Percentiles rank a stretch among this genome's conserved stretches.
Evolutionary conservation across 2,888 invertebrate species (phyloP).

Genomic region (Spilarctia lutea): DNA sequence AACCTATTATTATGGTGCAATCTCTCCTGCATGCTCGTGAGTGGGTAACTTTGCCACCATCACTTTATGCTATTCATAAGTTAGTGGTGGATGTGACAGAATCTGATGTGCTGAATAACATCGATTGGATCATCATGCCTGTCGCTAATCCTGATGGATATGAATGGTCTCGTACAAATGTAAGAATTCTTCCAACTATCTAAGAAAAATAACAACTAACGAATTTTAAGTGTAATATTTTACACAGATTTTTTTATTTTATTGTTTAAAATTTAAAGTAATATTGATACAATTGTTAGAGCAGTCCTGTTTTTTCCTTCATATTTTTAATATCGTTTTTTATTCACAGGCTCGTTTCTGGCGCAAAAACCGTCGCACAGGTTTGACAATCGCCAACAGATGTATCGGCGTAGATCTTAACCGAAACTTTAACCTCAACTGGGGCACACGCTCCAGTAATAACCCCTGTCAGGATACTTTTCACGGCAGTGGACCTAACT

Average conservation of each 20-base stretch:
- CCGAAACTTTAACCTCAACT: constrained; percentile 90
- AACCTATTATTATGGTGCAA: constrained; percentile 87
- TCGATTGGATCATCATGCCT: constrained; percentile 90
- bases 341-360: constrained; percentile 84
- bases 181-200: constrained; percentile 54
- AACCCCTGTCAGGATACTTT: constrained; percentile 87
- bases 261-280: too few relatives aligned
- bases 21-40: constrained; percentile 89
- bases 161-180: constrained; percentile 83
- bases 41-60: constrained; percentile 89
- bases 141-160: constrained; percentile 91
- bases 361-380: constrained; percentile 88
- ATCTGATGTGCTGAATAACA: constrained; percentile 80
- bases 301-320: too few relatives aligned
- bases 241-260: too few relatives aligned
- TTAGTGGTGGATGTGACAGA: constrained; percentile 86
- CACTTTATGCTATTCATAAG: constrained; percentile 88
- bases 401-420: constrained; percentile 92
- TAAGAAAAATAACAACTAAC: background rate
- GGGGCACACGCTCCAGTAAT: constrained; percentile 85
- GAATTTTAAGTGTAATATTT: background rate
- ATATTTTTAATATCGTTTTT: too few relatives aligned
- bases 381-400: constrained; percentile 51
- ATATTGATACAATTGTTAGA: too few relatives aligned
- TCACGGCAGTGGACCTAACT: constrained; percentile 88